Conservation (phyloP, 2,888 invertebrate genomes). For the Rhopalosiphum nymphaeae region DNA sequence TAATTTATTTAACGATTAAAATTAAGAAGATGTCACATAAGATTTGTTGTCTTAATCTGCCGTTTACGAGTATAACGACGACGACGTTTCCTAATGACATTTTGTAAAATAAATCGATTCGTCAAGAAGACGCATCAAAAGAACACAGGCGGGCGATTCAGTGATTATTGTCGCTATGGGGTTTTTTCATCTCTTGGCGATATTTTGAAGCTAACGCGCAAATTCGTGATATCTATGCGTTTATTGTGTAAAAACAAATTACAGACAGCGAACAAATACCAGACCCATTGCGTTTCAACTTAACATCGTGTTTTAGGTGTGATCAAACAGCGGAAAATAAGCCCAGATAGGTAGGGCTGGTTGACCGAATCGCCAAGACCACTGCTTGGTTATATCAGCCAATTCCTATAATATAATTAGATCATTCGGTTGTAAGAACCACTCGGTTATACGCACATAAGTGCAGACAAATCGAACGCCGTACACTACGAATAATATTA, state of each 20-base stretch:
- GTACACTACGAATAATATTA: not conserved
- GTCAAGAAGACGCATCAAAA: not conserved
- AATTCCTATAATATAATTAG: not conserved
- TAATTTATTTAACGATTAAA: conserved; percentile 57
- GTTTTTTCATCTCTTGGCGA: not conserved
- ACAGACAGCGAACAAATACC: not conserved
- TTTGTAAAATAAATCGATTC: conserved; percentile 20
- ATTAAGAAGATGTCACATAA: conserved; percentile 44
- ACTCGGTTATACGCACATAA: not conserved
- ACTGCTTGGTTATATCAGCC: not conserved
- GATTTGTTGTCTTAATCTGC: conserved; percentile 53
- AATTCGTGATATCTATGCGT: not conserved
- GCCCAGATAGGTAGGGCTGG: not conserved
- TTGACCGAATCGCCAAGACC: not conserved
- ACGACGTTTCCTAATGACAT: conserved; percentile 11
- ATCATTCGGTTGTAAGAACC: not conserved
- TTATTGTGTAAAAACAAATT: not conserved
- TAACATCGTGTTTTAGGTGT: not conserved
- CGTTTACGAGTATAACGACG: not conserved
- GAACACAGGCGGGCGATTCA: not conserved
- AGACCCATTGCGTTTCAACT: not conserved
- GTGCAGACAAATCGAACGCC: not conserved
- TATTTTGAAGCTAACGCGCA: not conserved
- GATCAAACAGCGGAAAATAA: not conserved
- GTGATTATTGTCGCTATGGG: not conserved